Conservation (phyloP, 1,140 invertebrate genomes). For the Metaphire vulgaris region DNA sequence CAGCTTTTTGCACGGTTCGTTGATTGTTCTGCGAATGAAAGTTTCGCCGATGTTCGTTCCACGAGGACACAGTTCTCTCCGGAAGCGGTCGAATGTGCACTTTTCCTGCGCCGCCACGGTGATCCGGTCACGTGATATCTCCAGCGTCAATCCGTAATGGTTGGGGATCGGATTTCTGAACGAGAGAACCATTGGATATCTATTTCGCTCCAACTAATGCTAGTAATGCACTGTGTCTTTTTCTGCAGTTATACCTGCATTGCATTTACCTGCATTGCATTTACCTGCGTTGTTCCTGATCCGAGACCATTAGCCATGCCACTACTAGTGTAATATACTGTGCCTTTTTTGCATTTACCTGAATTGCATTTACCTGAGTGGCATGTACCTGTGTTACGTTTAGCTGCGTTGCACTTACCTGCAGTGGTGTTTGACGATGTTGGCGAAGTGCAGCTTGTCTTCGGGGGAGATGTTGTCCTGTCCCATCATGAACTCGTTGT, state of each 20-base stretch:
- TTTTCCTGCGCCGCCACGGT: not conserved
- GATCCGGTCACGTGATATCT: slow-evolving; percentile 1
- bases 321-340: too few relatives aligned
- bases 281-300: too few relatives aligned
- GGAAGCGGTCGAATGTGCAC: not conserved
- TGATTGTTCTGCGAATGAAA: slow-evolving; percentile 12
- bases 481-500: slow-evolving; percentile 1
- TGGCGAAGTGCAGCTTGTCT: not conserved
- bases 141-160: not conserved
- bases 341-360: too few relatives aligned
- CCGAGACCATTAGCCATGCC: too few relatives aligned
- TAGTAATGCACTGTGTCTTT: too few relatives aligned
- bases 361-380: too few relatives aligned
- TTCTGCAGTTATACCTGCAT: too few relatives aligned
- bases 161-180: not conserved
- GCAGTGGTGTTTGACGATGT: not conserved
- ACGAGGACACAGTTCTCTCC: not conserved
- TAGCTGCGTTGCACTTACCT: too few relatives aligned
- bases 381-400: too few relatives aligned
- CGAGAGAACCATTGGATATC: too few relatives aligned
- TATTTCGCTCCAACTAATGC: too few relatives aligned
- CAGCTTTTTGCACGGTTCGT: not conserved
- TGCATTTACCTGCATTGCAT: too few relatives aligned
- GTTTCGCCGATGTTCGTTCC: not conserved
- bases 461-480: not conserved